These are phyloP conservation scores for Lycophotia porphyrea DNA, from an alignment of 2,888 invertebrate genomes.

Conservation along the genomic window DNA sequence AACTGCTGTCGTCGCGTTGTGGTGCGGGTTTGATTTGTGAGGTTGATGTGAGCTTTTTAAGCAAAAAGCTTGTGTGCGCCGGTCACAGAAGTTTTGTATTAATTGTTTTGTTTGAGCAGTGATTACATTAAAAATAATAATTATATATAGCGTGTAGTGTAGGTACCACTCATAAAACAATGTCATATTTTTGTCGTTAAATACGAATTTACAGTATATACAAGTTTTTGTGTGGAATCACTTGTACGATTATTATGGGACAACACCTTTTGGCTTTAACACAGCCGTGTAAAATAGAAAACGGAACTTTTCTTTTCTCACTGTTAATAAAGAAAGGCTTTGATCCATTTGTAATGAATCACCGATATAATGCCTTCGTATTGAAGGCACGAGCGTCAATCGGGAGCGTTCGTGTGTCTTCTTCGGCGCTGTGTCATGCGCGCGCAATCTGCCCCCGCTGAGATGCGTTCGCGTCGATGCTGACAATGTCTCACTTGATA, in stretches of 20 bases:
- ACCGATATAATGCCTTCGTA: conserved; percentile 41
- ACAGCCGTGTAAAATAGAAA: conserved; percentile 35
- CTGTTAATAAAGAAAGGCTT: background rate
- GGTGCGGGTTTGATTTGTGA: background rate
- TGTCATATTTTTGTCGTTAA: background rate
- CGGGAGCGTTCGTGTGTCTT: conserved; percentile 60
- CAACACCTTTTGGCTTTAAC: background rate
- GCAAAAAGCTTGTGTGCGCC: background rate
- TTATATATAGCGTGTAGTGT: too few relatives aligned
- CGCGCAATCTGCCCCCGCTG: conserved; percentile 88
- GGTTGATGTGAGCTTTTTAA: background rate
- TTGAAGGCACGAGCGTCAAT: conserved; percentile 55
- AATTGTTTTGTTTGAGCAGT: too few relatives aligned
- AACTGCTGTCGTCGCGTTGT: background rate
- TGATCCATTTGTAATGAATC: conserved; percentile 26
- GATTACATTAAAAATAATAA: too few relatives aligned
- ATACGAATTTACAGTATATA: too few relatives aligned
- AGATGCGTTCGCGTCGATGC: conserved; percentile 70
- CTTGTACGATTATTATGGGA: background rate
- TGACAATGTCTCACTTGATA: conserved; percentile 79
- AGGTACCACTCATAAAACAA: too few relatives aligned
- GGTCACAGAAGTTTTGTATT: background rate
- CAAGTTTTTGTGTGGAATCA: background rate
- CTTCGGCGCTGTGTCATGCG: conserved; percentile 85
- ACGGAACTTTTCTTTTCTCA: background rate